Percentiles rank a stretch among this genome's conserved stretches.
Conservation (phyloP, 2,113 vertebrate species). For the Macquaria ambigua region DNA sequence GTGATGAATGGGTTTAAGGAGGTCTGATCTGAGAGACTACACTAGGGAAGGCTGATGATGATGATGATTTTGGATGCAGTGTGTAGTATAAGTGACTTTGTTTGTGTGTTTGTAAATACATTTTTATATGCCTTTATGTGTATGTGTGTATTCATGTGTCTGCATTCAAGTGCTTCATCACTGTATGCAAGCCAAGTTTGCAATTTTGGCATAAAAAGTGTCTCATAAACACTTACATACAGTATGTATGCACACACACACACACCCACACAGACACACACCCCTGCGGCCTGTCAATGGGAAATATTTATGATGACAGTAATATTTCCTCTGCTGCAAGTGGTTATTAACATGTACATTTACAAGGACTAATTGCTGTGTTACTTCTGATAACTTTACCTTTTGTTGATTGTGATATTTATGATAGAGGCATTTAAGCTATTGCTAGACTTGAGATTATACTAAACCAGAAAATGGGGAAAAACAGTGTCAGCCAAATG, state of each 20-base stretch:
- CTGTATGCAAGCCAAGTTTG: not conserved
- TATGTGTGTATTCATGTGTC: not conserved
- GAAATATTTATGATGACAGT: conserved; percentile 6
- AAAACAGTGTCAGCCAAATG: not conserved
- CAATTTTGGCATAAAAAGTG: not conserved
- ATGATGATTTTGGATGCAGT: not conserved
- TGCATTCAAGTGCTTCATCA: not conserved
- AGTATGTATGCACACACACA: not conserved
- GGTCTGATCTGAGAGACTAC: not conserved
- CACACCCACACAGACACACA: not conserved
- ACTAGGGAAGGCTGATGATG: not conserved
- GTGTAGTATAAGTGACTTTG: not conserved
- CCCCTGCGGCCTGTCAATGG: not conserved
- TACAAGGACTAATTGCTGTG: conserved; percentile 2
- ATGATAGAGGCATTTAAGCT: not conserved
- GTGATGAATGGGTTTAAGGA: not conserved
- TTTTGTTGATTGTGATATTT: not conserved
- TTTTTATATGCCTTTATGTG: not conserved
- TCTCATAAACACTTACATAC: not conserved
- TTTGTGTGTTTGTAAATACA: not conserved
- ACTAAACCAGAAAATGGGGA: not conserved
- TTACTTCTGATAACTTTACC: not conserved
- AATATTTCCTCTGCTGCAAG: conserved; percentile 12
- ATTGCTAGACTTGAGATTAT: not conserved
- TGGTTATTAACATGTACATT: not conserved